Evolutionary conservation across 2,797 vertebrate species (phyloP).

Genomic region (Xenops minutus): DNA sequence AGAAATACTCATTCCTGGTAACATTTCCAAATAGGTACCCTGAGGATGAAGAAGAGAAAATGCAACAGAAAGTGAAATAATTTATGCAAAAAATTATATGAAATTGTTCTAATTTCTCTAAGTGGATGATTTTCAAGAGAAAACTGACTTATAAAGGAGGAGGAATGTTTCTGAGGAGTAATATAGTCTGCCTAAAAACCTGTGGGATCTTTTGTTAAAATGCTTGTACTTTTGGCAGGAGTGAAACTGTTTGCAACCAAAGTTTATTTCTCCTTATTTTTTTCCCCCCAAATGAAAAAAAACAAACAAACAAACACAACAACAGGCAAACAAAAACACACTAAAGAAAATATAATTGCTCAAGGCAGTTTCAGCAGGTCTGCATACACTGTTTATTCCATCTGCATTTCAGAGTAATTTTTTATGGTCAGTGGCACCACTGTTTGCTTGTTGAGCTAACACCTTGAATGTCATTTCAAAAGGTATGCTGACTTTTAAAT

Average conservation of each 20-base stretch:
- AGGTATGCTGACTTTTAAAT: background rate
- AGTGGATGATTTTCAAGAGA: background rate
- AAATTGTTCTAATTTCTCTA: background rate
- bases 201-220: background rate
- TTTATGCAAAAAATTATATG: background rate
- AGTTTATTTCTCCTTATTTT: background rate
- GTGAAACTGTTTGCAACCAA: background rate
- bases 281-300: background rate
- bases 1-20: background rate
- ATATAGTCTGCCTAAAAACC: background rate
- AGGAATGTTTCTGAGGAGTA: background rate
- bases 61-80: background rate
- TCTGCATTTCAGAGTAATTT: background rate
- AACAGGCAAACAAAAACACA: background rate
- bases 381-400: background rate
- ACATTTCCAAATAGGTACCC: background rate
- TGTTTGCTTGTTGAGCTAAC: background rate
- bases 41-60: background rate
- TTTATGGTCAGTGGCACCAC: background rate
- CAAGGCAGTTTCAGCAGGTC: background rate
- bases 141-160: background rate
- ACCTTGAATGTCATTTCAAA: background rate
- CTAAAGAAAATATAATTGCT: background rate
- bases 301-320: background rate
- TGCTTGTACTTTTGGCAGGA: background rate